These are phyloP conservation scores for Colius striatus DNA, from an alignment of 2,113 vertebrate species.

Conservation along the genomic window DNA sequence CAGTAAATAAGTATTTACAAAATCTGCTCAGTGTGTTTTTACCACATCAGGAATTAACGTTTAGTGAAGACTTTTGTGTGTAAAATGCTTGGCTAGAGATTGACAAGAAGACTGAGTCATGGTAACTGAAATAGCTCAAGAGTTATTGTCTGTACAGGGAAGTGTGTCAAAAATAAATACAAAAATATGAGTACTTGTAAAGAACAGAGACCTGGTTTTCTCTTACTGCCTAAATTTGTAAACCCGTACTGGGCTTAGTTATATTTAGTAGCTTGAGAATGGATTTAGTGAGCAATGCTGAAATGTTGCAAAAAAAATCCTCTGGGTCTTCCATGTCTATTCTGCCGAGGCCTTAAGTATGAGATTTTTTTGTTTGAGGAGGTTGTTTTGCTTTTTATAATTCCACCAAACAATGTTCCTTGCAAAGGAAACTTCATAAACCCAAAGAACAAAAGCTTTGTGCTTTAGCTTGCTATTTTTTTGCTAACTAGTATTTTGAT, in stretches of 20 bases:
- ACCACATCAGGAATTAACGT: not conserved
- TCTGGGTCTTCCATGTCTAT: not conserved
- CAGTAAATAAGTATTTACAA: not conserved
- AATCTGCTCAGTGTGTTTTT: not conserved
- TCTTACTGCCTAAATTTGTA: not conserved
- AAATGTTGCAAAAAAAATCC: not conserved
- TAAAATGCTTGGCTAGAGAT: slow-evolving; percentile 18
- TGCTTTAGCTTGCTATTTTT: not conserved
- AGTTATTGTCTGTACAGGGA: not conserved
- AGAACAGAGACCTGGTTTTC: not conserved
- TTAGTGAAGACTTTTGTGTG: not conserved
- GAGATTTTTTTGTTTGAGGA: not conserved
- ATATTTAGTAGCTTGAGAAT: not conserved
- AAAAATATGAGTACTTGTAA: not conserved
- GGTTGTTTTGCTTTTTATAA: not conserved
- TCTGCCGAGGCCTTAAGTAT: not conserved
- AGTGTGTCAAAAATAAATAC: slow-evolving; percentile 18
- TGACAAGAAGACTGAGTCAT: not conserved
- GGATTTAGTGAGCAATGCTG: slow-evolving; percentile 7
- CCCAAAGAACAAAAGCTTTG: not conserved
- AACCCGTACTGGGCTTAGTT: not conserved
- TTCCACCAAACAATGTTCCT: not conserved
- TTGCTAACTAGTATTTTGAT: slow-evolving; percentile 20
- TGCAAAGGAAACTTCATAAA: not conserved
- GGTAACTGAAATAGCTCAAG: not conserved